Conservation (phyloP, 2,113 vertebrate genomes). For the Sinosuthora webbiana region DNA sequence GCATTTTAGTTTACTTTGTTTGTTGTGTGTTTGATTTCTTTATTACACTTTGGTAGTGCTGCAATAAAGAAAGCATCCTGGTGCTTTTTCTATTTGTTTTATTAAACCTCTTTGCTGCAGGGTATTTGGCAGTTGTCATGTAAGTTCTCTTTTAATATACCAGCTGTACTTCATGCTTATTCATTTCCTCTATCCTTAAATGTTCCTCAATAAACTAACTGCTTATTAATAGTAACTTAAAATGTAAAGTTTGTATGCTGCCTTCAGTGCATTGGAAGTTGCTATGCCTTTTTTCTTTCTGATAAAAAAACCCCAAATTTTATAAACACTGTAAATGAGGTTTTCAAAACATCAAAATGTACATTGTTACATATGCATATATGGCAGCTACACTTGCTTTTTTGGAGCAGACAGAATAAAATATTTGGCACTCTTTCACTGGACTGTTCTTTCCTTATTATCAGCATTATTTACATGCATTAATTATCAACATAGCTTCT, state of each 20-base stretch:
- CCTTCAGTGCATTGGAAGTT: background rate
- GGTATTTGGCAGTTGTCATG: slow-evolving; percentile 71
- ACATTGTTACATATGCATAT: background rate
- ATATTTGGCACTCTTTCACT: background rate
- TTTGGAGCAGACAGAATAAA: background rate
- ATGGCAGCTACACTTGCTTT: background rate
- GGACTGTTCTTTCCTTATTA: background rate
- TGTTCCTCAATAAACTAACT: slow-evolving; percentile 71
- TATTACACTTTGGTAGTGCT: slow-evolving; percentile 45
- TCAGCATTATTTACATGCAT: background rate
- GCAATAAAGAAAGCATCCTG: slow-evolving; percentile 72
- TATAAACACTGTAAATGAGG: background rate
- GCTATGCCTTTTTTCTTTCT: background rate
- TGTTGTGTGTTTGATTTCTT: slow-evolving; percentile 50
- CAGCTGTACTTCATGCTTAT: slow-evolving; percentile 71
- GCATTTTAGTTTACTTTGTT: slow-evolving; percentile 61
- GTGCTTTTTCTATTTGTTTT: slow-evolving; percentile 73
- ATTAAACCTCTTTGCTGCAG: slow-evolving; percentile 71
- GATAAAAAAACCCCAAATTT: background rate
- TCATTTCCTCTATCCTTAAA: slow-evolving; percentile 74
- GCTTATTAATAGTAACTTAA: slow-evolving; percentile 60
- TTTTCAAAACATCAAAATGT: background rate
- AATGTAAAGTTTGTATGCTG: background rate
- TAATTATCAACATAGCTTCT: background rate
- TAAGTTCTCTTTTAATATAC: slow-evolving; percentile 66